Percentiles rank a stretch among this genome's conserved stretches.
Conservation (phyloP, 2,888 invertebrate genomes). For the Steinernema scapterisci region DNA sequence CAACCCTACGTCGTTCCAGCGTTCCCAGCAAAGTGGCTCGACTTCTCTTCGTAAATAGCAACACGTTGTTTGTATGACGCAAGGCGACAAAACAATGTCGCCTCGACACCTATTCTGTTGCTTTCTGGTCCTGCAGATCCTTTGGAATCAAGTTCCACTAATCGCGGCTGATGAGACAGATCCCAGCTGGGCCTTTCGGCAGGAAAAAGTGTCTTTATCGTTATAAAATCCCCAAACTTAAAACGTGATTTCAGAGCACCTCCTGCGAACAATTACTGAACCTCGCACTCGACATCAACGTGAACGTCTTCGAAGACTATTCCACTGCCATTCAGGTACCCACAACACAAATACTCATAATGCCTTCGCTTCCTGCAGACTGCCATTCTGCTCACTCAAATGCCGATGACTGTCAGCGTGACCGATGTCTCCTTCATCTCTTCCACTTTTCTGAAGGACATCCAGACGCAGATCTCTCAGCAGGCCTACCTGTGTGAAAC, state of each 20-base stretch:
- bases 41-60: neutral
- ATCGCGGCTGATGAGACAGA: neutral
- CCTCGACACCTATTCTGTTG: neutral
- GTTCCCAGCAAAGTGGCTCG: neutral
- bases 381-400: conserved; percentile 24
- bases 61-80: neutral
- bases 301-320: conserved; percentile 23
- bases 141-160: neutral
- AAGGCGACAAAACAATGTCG: neutral
- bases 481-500: conserved; percentile 20
- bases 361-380: neutral
- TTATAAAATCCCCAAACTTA: neutral
- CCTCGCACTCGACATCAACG: conserved; percentile 19
- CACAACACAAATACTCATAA: no score
- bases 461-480: neutral
- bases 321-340: conserved; percentile 11
- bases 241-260: conserved; percentile 1
- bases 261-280: conserved; percentile 21
- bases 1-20: neutral
- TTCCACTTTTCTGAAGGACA: neutral
- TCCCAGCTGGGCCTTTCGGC: conserved; percentile 8
- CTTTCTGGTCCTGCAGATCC: neutral
- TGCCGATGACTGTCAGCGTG: conserved; percentile 7
- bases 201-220: neutral
- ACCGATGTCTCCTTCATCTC: conserved; percentile 8